phyloP scores from a whole-genome alignment of 2,113 vertebrate species.

The Donacobius atricapilla region DNA sequence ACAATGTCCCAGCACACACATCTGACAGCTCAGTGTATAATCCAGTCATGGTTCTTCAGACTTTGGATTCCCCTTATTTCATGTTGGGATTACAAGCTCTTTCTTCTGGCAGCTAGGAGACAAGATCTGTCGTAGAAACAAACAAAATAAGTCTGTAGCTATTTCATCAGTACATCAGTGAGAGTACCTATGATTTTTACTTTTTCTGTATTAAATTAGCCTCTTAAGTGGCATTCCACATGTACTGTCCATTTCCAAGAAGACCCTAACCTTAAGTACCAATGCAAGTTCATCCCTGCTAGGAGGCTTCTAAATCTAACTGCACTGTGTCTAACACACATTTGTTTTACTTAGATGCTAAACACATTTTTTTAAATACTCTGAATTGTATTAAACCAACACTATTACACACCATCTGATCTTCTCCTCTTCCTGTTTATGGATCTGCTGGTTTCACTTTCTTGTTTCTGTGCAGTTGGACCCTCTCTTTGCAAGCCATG shows the following conservation, averaged over 20 bases:
- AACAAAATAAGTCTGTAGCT: neutral
- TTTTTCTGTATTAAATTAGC: neutral
- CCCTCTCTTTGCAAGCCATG: neutral
- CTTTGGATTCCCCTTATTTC: neutral
- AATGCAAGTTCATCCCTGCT: neutral
- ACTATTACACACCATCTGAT: conserved; percentile 15
- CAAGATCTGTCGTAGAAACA: neutral
- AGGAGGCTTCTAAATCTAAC: neutral
- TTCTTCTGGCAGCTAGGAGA: neutral
- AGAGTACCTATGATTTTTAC: neutral
- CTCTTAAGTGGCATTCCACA: neutral
- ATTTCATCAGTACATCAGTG: neutral
- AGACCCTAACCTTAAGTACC: neutral
- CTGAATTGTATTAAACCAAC: neutral
- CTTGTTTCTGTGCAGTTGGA: conserved; percentile 49
- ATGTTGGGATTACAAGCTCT: neutral
- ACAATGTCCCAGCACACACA: neutral
- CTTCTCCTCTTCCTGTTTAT: conserved; percentile 68
- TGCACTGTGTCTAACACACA: neutral
- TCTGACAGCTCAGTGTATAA: neutral
- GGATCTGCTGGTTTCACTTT: neutral
- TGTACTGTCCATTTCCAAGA: neutral
- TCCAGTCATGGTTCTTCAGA: neutral
- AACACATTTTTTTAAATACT: neutral
- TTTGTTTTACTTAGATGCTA: neutral